These are phyloP conservation scores for Thecocarcelia acutangulata DNA, from an alignment of 2,888 invertebrate species.

Conservation along the genomic window DNA sequence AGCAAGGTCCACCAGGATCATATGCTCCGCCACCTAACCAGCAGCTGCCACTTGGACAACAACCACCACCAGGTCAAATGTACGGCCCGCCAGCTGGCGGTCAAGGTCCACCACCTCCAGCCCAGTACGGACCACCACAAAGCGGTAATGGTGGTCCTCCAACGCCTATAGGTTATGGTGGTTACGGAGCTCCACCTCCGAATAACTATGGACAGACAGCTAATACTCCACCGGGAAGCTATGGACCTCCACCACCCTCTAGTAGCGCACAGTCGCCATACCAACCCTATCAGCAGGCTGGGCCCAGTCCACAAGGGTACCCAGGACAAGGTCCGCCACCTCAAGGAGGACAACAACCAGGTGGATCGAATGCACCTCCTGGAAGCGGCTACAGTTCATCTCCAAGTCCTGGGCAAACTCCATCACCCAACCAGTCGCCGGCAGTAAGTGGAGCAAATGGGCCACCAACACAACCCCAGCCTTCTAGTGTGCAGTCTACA, in stretches of 20 bases:
- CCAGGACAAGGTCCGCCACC: conserved; percentile 77
- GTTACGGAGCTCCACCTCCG: conserved; percentile 81
- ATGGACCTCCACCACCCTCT: conserved; percentile 81
- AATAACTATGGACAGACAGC: conserved; percentile 72
- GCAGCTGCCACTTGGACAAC: conserved; percentile 75
- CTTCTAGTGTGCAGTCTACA: conserved; percentile 73
- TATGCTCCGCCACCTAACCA: conserved; percentile 81
- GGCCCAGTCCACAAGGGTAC: conserved; percentile 76
- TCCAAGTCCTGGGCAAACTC: conserved; percentile 82
- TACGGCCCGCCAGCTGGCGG: conserved; percentile 80
- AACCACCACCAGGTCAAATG: conserved; percentile 80
- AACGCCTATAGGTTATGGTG: conserved; percentile 80
- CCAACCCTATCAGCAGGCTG: conserved; percentile 82
- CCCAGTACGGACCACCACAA: conserved; percentile 76
- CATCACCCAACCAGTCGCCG: conserved; percentile 76
- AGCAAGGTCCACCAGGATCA: conserved; percentile 82
- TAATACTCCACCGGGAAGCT: conserved; percentile 78
- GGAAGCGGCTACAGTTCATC: conserved; percentile 82
- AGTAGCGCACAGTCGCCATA: conserved; percentile 80
- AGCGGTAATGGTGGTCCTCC: conserved; percentile 75
- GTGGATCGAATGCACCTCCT: conserved; percentile 74
- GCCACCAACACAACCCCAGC: conserved; percentile 73
- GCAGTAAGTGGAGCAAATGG: conserved; percentile 76
- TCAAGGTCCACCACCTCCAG: conserved; percentile 81
- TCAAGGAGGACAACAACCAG: conserved; percentile 73